These are phyloP conservation scores for Lithophane socia DNA, from an alignment of 2,888 invertebrate genomes.

Conservation along the genomic window DNA sequence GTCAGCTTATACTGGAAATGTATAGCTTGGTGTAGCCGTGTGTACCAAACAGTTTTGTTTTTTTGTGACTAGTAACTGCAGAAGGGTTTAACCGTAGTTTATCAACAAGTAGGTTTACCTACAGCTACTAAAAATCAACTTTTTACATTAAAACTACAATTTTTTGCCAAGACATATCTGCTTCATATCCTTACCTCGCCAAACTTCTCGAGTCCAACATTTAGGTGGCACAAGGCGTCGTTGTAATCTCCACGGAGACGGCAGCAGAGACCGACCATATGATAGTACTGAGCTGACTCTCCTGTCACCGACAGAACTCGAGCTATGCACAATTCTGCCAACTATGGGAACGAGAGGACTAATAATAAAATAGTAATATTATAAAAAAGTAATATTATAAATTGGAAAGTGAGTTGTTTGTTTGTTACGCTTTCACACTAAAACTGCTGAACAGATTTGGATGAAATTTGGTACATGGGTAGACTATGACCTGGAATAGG, in stretches of 20 bases:
- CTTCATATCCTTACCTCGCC: slow-evolving; percentile 77
- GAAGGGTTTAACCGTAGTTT: not conserved
- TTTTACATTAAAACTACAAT: not conserved
- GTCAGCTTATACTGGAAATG: no score
- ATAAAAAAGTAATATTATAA: no score
- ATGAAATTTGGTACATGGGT: no score
- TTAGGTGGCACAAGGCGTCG: slow-evolving; percentile 80
- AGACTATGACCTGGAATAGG: no score
- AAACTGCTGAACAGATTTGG: no score
- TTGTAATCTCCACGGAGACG: slow-evolving; percentile 77
- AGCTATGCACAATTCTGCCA: slow-evolving; percentile 84
- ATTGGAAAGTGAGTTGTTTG: no score
- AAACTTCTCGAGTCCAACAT: slow-evolving; percentile 75
- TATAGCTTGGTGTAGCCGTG: no score
- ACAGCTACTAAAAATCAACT: no score
- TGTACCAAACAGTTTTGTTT: not conserved
- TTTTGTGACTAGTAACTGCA: not conserved
- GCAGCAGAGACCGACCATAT: slow-evolving; percentile 81
- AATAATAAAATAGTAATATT: no score
- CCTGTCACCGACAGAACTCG: slow-evolving; percentile 74
- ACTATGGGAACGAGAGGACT: slow-evolving; percentile 60
- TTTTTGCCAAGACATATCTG: no score
- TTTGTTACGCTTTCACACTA: no score
- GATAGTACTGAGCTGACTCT: slow-evolving; percentile 78
- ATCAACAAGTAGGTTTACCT: not conserved